A percentile compares a stretch with the other conserved stretches of the same genome.
These are phyloP conservation scores for Echiichthys vipera DNA, from an alignment of 2,797 vertebrate species.

Conservation along the genomic window DNA sequence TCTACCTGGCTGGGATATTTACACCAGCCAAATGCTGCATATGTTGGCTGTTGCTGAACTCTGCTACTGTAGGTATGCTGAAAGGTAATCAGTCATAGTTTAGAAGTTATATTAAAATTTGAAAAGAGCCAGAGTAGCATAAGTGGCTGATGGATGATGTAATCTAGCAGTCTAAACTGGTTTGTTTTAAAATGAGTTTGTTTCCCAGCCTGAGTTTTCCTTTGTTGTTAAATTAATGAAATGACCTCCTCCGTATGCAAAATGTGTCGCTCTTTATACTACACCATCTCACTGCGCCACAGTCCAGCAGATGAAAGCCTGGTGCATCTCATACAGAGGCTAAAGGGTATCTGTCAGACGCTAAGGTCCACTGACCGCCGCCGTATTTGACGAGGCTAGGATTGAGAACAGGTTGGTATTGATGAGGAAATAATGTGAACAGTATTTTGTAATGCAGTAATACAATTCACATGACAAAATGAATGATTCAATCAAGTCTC, in stretches of 20 bases:
- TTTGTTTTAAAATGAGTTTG: not conserved
- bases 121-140: constrained; percentile 9
- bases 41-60: constrained; percentile 13
- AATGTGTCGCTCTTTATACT: too few species aligned
- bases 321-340: too few species aligned
- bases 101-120: constrained; percentile 20
- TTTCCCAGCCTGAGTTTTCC: not conserved
- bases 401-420: too few species aligned
- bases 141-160: constrained; percentile 11
- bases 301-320: too few species aligned
- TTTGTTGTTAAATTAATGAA: constrained; percentile 5
- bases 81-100: constrained; percentile 47
- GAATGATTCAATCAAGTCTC: constrained; percentile 30
- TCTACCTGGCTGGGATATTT: constrained; percentile 8
- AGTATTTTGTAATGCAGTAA: not conserved
- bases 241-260: too few species aligned
- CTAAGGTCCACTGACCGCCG: too few species aligned
- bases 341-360: too few species aligned
- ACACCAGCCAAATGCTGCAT: constrained; percentile 21
- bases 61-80: not conserved
- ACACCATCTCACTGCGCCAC: too few species aligned
- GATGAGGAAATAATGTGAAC: not conserved
- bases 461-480: constrained; percentile 16
- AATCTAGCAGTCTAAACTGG: constrained; percentile 11
- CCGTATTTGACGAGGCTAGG: too few species aligned